phyloP scores from a whole-genome alignment of 1,140 invertebrate genomes.

The Drosophila micromelanica region DNA sequence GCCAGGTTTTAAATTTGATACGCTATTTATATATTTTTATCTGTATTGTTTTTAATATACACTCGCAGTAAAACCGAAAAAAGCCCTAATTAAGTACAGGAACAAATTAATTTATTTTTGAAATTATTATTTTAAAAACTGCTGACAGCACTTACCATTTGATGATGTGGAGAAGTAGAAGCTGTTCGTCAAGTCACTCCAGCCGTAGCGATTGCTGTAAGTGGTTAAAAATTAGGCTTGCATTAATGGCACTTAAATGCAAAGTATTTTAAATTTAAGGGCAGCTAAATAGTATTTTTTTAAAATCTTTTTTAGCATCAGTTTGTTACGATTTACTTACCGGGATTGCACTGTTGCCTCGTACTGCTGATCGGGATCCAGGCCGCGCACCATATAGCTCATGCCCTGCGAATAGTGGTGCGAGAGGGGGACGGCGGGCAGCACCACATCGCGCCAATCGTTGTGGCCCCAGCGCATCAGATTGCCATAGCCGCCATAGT shows the following conservation, averaged over 20 bases:
- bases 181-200: slow-evolving; percentile 86
- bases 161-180: slow-evolving; percentile 86
- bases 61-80: too few species aligned
- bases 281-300: too few species aligned
- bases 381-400: slow-evolving; percentile 87
- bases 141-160: slow-evolving; percentile 82
- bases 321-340: slow-evolving; percentile 52
- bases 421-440: slow-evolving; percentile 85
- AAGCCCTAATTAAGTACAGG: too few species aligned
- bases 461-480: slow-evolving; percentile 84
- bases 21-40: slow-evolving; percentile 25
- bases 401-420: slow-evolving; percentile 86
- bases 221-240: slow-evolving; percentile 24
- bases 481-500: slow-evolving; percentile 78
- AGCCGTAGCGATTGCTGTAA: slow-evolving; percentile 87
- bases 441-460: slow-evolving; percentile 87
- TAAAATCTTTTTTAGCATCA: background rate
- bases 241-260: slow-evolving; percentile 36
- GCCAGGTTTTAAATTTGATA: slow-evolving; percentile 36
- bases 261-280: too few species aligned
- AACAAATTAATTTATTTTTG: too few species aligned
- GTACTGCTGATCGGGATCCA: slow-evolving; percentile 87
- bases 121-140: too few species aligned
- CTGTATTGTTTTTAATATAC: background rate
- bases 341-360: slow-evolving; percentile 88